Percentiles rank a stretch among this genome's conserved stretches.
These are phyloP conservation scores for Hylomyscus alleni DNA, from an alignment of 2,797 vertebrate genomes.

Conservation along the genomic window DNA sequence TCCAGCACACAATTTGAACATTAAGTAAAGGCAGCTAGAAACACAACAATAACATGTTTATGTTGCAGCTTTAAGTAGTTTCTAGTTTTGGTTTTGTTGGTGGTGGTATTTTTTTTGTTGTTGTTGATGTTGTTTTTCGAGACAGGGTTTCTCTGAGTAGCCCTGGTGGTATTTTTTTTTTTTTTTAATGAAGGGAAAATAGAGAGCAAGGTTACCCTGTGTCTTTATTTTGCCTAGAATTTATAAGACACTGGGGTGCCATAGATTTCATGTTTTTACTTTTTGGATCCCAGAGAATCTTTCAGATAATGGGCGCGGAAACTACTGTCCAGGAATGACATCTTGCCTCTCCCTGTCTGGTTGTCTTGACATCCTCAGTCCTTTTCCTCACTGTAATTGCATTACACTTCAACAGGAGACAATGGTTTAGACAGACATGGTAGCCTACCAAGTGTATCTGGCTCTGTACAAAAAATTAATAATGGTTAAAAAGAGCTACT, in stretches of 20 bases:
- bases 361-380: not conserved
- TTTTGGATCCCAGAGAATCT: not conserved
- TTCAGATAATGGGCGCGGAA: not conserved
- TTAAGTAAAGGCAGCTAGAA: constrained; percentile 14
- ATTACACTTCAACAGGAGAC: not conserved
- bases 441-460: not conserved
- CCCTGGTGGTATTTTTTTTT: no score
- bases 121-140: no score
- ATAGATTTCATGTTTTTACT: not conserved
- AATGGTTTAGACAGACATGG: not conserved
- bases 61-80: not conserved
- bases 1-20: not conserved
- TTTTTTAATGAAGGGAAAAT: not conserved
- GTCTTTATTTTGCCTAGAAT: not conserved
- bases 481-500: not conserved
- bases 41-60: not conserved
- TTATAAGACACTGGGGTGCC: not conserved
- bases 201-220: not conserved
- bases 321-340: no score
- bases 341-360: not conserved
- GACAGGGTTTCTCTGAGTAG: no score
- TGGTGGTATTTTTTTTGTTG: no score
- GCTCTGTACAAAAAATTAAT: not conserved
- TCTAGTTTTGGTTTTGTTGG: not conserved
- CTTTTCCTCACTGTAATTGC: not conserved